Conservation (phyloP, 2,888 invertebrate species). For the Harpalus rubripes region DNA sequence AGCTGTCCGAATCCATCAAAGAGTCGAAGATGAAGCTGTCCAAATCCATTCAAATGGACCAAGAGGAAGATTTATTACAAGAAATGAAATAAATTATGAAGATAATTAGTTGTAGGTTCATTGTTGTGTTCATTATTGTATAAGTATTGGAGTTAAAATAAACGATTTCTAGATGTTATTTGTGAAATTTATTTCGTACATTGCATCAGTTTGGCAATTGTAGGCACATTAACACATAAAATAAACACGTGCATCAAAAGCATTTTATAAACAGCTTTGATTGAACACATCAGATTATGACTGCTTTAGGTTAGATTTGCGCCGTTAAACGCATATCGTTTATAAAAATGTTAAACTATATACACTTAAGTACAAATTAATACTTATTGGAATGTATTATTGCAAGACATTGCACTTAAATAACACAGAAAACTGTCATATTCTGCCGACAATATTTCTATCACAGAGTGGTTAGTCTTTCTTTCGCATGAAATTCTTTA, state of each 20-base stretch:
- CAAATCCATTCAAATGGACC: not conserved
- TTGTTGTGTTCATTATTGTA: not conserved
- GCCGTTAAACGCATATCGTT: not conserved
- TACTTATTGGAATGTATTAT: conserved; percentile 60
- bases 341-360: conserved; percentile 44
- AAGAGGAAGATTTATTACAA: not conserved
- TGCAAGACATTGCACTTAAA: conserved; percentile 56
- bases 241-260: conserved; percentile 40
- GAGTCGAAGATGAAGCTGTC: not conserved
- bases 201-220: conserved; percentile 59
- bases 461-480: conserved; percentile 60
- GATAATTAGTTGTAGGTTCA: not conserved
- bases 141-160: conserved; percentile 41
- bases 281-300: conserved; percentile 60
- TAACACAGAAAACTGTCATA: conserved; percentile 40
- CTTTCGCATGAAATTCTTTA: too few relatives aligned
- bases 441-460: conserved; percentile 47
- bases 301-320: conserved; percentile 14
- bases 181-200: conserved; percentile 54
- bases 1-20: not conserved
- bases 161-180: conserved; percentile 54
- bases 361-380: conserved; percentile 61
- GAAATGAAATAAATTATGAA: not conserved
- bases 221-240: conserved; percentile 59
- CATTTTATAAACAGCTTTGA: conserved; percentile 58